Evolutionary conservation across 2,113 vertebrate genomes (phyloP).

Genomic region (Nothoprocta pentlandii): DNA sequence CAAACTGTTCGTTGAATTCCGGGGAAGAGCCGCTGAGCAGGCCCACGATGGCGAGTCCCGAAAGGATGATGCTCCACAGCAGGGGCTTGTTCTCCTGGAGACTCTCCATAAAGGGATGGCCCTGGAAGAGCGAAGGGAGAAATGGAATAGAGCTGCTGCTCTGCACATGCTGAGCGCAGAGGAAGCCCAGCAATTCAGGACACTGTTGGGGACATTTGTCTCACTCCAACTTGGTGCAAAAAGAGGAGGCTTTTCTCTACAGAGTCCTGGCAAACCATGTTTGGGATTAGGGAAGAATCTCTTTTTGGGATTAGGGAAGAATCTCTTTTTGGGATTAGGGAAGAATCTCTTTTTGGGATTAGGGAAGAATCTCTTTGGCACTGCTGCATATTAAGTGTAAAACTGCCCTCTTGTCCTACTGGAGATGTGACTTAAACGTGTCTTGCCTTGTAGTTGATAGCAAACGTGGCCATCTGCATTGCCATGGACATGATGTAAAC

Average conservation of each 20-base stretch:
- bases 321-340: no score
- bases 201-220: fast-evolving
- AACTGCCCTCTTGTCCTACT: no score
- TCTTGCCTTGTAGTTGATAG: slow-evolving; percentile 97
- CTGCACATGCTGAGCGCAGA: fast-evolving
- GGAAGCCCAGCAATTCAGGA: fast-evolving
- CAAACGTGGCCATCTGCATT: slow-evolving; percentile 98
- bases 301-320: background rate
- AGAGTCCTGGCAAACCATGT: fast-evolving
- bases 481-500: slow-evolving; percentile 99
- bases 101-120: slow-evolving; percentile 97
- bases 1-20: slow-evolving; percentile 94
- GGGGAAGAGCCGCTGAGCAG: slow-evolving; percentile 91
- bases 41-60: slow-evolving; percentile 86
- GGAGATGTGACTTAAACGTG: fast-evolving
- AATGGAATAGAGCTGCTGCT: background rate
- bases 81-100: slow-evolving; percentile 91
- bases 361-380: background rate
- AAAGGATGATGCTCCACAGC: slow-evolving; percentile 91
- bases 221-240: fast-evolving
- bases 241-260: background rate
- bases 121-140: slow-evolving; percentile 72
- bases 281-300: no score
- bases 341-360: no score
- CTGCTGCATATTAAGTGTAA: background rate